A percentile compares a stretch with the other conserved stretches of the same genome.
These are phyloP conservation scores for Rhincodon typus DNA, from an alignment of 2,797 vertebrate genomes.

Conservation along the genomic window DNA sequence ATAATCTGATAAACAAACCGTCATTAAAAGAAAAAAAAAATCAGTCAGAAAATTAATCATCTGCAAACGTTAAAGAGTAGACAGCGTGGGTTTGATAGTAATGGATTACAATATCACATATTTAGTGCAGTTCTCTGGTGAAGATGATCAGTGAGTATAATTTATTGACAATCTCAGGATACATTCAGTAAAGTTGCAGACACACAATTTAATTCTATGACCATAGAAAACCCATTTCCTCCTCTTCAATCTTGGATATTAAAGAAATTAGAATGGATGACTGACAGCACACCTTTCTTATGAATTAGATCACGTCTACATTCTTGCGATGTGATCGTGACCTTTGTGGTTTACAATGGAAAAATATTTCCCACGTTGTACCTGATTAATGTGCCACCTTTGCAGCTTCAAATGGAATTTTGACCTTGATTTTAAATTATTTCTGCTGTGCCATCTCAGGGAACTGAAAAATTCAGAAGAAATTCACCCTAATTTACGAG, in stretches of 20 bases:
- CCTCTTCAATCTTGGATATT: neutral
- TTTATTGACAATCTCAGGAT: neutral
- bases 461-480: neutral
- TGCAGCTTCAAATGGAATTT: neutral
- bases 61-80: neutral
- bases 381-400: neutral
- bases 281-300: neutral
- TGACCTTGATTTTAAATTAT: neutral
- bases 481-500: neutral
- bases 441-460: neutral
- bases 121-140: neutral
- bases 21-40: neutral
- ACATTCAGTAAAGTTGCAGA: neutral
- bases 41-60: neutral
- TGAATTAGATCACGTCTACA: neutral
- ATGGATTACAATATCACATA: neutral
- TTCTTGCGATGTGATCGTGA: neutral
- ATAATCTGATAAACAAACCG: neutral
- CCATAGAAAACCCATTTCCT: neutral
- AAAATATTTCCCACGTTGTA: neutral
- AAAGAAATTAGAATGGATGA: neutral
- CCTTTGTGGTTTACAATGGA: neutral
- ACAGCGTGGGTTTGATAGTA: neutral
- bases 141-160: neutral
- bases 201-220: neutral